These are phyloP conservation scores for Drosophila parvula DNA, from an alignment of 1,140 invertebrate species.

Conservation along the genomic window DNA sequence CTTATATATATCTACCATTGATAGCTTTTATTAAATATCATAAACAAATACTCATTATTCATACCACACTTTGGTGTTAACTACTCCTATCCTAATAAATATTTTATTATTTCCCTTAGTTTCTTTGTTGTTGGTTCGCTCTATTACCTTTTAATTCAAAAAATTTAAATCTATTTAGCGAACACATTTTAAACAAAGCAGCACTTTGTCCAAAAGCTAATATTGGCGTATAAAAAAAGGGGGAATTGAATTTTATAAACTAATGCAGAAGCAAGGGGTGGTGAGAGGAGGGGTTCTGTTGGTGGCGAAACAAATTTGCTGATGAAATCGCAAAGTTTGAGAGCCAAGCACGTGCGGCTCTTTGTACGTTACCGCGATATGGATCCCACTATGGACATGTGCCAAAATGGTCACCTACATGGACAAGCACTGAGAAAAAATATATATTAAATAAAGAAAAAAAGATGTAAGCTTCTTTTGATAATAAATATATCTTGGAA, in stretches of 20 bases:
- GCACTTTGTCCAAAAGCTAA: constrained; percentile 29
- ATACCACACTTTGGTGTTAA: accelerated
- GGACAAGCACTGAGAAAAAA: not conserved
- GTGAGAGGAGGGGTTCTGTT: not conserved
- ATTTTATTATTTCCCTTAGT: not conserved
- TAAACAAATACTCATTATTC: not conserved
- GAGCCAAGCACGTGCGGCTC: constrained; percentile 62
- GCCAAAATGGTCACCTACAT: constrained; percentile 32
- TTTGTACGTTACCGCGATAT: constrained; percentile 37
- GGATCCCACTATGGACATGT: constrained; percentile 30
- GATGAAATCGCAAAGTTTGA: constrained; percentile 75
- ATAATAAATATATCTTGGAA: too few species aligned
- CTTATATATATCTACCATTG: not conserved
- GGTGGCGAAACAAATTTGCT: constrained; percentile 42
- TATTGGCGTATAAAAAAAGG: constrained; percentile 42
- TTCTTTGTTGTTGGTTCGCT: not conserved
- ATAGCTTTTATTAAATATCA: not conserved
- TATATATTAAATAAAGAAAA: too few species aligned
- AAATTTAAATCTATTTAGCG: constrained; percentile 18
- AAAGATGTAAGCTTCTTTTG: too few species aligned
- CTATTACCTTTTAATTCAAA: not conserved
- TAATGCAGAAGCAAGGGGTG: constrained; percentile 31
- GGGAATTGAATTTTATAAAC: constrained; percentile 63
- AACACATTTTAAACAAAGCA: constrained; percentile 11
- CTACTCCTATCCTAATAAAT: not conserved